Evolutionary conservation across 2,888 invertebrate genomes (phyloP).

Genomic region (Drosophila setosimentum): DNA sequence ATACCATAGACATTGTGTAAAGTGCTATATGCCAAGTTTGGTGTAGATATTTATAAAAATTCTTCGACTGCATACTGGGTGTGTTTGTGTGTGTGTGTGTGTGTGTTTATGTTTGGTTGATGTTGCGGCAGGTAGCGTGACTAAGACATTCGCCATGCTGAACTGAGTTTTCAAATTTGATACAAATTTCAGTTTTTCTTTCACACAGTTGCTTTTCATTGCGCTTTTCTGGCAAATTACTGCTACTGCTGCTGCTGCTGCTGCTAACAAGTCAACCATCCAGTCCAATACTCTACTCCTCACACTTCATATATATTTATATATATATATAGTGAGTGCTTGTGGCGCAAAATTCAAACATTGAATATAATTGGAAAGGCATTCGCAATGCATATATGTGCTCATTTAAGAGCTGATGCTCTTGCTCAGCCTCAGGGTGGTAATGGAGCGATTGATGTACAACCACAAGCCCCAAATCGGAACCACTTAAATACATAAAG

Average conservation of each 20-base stretch:
- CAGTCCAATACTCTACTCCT: constrained; percentile 39
- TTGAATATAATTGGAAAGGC: constrained; percentile 72
- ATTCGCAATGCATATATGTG: constrained; percentile 48
- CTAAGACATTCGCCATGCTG: constrained; percentile 76
- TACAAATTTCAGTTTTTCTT: constrained; percentile 72
- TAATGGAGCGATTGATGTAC: neutral
- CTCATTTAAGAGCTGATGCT: constrained; percentile 8
- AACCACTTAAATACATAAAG: constrained; percentile 18
- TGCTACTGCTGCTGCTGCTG: constrained; percentile 47
- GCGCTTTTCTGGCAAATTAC: constrained; percentile 53
- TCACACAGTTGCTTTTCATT: constrained; percentile 37
- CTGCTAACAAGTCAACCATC: constrained; percentile 62
- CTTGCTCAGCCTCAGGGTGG: constrained; percentile 10
- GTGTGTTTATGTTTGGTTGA: constrained; percentile 25
- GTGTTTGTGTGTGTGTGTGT: constrained; percentile 24
- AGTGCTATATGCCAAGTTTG: constrained; percentile 33
- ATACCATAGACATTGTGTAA: constrained; percentile 19
- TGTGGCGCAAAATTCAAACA: constrained; percentile 71
- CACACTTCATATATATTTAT: constrained; percentile 5
- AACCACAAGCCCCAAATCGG: constrained; percentile 4
- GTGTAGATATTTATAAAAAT: constrained; percentile 45
- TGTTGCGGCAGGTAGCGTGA: constrained; percentile 72
- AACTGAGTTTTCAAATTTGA: constrained; percentile 74
- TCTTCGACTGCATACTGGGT: constrained; percentile 27
- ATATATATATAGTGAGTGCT: neutral